These are phyloP conservation scores for Pseudois nayaur DNA, from an alignment of 2,113 vertebrate species.

Conservation along the genomic window DNA sequence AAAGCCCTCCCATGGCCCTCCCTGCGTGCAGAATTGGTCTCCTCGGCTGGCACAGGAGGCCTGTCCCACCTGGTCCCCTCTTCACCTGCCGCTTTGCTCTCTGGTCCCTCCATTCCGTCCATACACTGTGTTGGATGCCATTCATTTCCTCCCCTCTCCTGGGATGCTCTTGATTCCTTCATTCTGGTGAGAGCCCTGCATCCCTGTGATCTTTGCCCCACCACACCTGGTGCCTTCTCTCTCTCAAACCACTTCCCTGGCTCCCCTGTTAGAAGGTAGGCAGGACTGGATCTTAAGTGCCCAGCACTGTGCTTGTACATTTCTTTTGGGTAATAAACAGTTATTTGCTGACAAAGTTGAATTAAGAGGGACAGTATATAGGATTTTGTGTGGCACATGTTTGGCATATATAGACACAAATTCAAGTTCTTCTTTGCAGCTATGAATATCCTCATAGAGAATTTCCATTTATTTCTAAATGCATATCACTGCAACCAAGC, in stretches of 20 bases:
- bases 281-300: not conserved
- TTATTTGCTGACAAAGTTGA: not conserved
- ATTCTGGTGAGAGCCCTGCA: not conserved
- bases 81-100: not conserved
- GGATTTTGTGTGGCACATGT: not conserved
- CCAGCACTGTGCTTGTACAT: fast-evolving
- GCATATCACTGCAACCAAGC: not conserved
- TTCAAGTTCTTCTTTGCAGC: not conserved
- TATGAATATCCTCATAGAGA: not conserved
- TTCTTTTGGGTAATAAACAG: not conserved
- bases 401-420: not conserved
- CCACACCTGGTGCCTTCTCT: not conserved
- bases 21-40: fast-evolving
- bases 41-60: not conserved
- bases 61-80: not conserved
- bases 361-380: not conserved
- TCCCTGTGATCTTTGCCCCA: not conserved
- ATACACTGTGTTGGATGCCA: fast-evolving
- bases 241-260: not conserved
- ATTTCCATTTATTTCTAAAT: not conserved
- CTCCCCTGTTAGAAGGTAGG: not conserved
- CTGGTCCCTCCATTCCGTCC: not conserved
- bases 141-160: not conserved
- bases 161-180: not conserved
- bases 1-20: not conserved